Evolutionary conservation across 2,888 invertebrate genomes (phyloP).

Genomic region (Strigamia maritima): DNA sequence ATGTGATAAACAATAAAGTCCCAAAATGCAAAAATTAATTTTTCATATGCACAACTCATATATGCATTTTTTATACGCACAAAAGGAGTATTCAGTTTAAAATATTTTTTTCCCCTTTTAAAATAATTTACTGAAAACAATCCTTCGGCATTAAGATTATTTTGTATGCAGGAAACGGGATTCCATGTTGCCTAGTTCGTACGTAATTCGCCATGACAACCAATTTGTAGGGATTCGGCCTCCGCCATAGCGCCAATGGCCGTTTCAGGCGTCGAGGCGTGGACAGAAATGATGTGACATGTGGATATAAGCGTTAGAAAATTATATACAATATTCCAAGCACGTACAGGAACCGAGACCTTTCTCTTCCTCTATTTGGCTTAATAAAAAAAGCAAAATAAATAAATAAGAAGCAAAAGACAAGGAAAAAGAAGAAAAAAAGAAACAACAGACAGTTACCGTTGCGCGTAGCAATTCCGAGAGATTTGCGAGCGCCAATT

Average conservation of each 20-base stretch:
- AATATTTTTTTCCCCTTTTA: not conserved
- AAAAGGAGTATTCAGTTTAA: no score
- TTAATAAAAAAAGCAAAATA: not conserved
- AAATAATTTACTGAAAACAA: not conserved
- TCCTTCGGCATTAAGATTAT: not conserved
- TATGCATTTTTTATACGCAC: no score
- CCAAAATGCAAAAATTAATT: no score
- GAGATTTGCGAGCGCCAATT: not conserved
- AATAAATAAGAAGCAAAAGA: not conserved
- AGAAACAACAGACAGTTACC: not conserved
- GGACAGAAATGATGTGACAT: conserved; percentile 30
- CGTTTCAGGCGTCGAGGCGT: not conserved
- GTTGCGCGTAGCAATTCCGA: not conserved
- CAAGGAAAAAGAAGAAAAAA: no score
- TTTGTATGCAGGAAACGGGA: not conserved
- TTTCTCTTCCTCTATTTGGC: not conserved
- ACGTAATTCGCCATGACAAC: conserved; percentile 13
- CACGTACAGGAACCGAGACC: not conserved
- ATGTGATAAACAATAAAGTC: no score
- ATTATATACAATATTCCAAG: not conserved
- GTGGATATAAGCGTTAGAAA: conserved; percentile 12
- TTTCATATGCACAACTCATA: no score
- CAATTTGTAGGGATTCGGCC: conserved; percentile 28
- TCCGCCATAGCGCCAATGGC: conserved; percentile 12
- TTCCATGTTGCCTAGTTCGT: not conserved